These are phyloP conservation scores for Sebastes matsubarae DNA, from an alignment of 2,797 vertebrate genomes.

Conservation along the genomic window DNA sequence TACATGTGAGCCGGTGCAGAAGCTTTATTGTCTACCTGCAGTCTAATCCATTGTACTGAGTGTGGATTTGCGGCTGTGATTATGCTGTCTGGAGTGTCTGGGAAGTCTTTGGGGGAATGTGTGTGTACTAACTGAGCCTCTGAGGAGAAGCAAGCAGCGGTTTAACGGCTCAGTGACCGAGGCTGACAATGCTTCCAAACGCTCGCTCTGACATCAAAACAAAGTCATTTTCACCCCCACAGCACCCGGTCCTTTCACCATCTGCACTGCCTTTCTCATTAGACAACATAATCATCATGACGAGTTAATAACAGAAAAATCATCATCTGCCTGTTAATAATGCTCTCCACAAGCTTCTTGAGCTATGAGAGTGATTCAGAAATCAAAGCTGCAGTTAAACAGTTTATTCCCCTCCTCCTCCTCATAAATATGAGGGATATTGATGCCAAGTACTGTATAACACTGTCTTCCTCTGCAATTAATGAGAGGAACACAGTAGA, in stretches of 20 bases:
- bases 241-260: conserved; percentile 20
- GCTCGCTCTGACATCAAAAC: conserved; percentile 37
- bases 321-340: conserved; percentile 6
- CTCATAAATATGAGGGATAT: conserved; percentile 27
- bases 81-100: conserved; percentile 42
- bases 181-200: conserved; percentile 35
- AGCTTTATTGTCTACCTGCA: conserved; percentile 27
- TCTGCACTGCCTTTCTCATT: conserved; percentile 28
- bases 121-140: conserved; percentile 24
- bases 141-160: conserved; percentile 41
- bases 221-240: conserved; percentile 50
- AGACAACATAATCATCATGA: conserved; percentile 23
- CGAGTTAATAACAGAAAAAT: conserved; percentile 25
- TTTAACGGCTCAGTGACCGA: conserved; percentile 50
- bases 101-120: conserved; percentile 24
- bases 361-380: conserved; percentile 9
- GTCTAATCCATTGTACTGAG: conserved; percentile 28
- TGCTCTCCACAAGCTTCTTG: background rate
- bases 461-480: background rate
- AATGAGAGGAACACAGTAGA: background rate
- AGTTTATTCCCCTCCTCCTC: background rate
- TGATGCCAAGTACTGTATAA: conserved; percentile 11
- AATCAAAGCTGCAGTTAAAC: conserved; percentile 37
- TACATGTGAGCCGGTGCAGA: background rate
- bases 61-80: conserved; percentile 25